Evolutionary conservation across 2,113 vertebrate species (phyloP).

Genomic region (Leptobrachium ailaonicum): DNA sequence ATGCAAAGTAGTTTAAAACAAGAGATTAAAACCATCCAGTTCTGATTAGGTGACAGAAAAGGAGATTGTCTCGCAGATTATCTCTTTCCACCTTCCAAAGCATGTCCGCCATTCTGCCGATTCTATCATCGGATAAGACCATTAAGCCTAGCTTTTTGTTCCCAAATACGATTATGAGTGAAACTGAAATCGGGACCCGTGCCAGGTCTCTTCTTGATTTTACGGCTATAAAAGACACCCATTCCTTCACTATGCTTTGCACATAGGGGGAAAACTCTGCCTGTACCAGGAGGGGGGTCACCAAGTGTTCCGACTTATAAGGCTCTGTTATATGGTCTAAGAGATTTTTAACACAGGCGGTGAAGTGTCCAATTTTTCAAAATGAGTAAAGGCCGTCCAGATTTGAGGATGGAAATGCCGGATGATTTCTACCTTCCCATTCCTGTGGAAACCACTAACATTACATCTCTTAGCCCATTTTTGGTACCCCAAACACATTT

Average conservation of each 20-base stretch:
- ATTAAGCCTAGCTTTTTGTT: constrained; percentile 52
- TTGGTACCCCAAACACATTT: constrained; percentile 78
- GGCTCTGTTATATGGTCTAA: background rate
- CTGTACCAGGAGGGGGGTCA: constrained; percentile 2
- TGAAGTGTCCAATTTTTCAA: constrained; percentile 12
- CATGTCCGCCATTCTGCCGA: constrained; percentile 8
- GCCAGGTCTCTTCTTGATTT: constrained; percentile 27
- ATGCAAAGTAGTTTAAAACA: constrained; percentile 23
- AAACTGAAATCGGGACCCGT: constrained; percentile 18
- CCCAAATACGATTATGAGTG: constrained; percentile 49
- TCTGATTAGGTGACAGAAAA: constrained; percentile 46
- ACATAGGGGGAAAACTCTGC: constrained; percentile 16
- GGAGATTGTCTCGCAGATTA: constrained; percentile 48
- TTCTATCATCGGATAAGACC: constrained; percentile 40
- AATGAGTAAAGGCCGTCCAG: constrained; percentile 60
- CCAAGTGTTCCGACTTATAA: background rate
- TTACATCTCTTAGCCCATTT: constrained; percentile 68
- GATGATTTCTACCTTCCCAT: constrained; percentile 74
- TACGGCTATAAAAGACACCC: constrained; percentile 30
- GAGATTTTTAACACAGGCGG: constrained; percentile 4
- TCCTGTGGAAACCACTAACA: constrained; percentile 65
- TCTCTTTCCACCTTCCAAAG: constrained; percentile 46
- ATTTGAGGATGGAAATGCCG: constrained; percentile 56
- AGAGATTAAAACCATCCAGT: constrained; percentile 28
- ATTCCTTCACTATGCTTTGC: background rate